Evolutionary conservation across 1,140 invertebrate species (phyloP).

Genomic region (Penaeus vannamei): DNA sequence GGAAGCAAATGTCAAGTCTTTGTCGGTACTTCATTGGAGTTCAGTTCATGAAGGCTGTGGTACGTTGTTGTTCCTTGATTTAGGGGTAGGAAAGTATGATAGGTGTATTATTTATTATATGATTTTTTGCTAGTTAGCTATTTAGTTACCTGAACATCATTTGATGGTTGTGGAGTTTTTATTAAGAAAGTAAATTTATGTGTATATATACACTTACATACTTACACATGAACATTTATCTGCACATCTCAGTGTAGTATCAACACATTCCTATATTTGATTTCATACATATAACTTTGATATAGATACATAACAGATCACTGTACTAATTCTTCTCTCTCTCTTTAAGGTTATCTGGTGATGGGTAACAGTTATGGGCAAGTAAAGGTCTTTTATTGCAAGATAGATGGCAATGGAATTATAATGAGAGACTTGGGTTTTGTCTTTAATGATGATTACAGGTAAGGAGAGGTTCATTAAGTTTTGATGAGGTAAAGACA

Average conservation of each 20-base stretch:
- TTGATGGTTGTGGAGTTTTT: too few species aligned
- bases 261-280: not conserved
- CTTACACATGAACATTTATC: too few species aligned
- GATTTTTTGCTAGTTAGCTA: not conserved
- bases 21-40: constrained; percentile 32
- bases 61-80: not conserved
- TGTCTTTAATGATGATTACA: constrained; percentile 29
- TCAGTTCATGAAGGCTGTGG: not conserved
- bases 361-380: constrained; percentile 27
- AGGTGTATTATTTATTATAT: not conserved
- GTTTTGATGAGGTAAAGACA: too few species aligned
- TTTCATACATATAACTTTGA: not conserved
- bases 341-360: constrained; percentile 41
- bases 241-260: too few species aligned
- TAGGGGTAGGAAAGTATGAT: not conserved
- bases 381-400: constrained; percentile 37
- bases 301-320: not conserved
- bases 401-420: constrained; percentile 1
- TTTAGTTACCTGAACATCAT: too few species aligned
- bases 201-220: too few species aligned
- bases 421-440: constrained; percentile 32
- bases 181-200: too few species aligned
- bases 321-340: not conserved
- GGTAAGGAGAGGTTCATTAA: constrained; percentile 4
- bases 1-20: not conserved